Conservation (phyloP, 2,797 vertebrate genomes). For the Leptatherina wallacei region DNA sequence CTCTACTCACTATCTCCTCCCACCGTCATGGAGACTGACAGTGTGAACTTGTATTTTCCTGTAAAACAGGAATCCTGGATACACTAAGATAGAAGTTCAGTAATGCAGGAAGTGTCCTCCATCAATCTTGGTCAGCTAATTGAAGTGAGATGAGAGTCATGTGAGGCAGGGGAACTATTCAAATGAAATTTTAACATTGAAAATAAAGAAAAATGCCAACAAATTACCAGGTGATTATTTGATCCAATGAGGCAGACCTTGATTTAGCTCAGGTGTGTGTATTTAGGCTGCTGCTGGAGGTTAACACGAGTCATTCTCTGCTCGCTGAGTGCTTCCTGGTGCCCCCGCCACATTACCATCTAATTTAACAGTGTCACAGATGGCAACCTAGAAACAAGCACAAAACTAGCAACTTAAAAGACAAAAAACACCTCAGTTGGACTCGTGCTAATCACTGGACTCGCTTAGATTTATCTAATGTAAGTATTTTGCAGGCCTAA, state of each 20-base stretch:
- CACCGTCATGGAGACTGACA: slow-evolving; percentile 6
- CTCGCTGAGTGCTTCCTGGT: neutral
- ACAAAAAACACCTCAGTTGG: slow-evolving; percentile 11
- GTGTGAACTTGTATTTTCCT: neutral
- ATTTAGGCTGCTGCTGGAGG: neutral
- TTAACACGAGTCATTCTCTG: slow-evolving; percentile 8
- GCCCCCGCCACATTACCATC: neutral
- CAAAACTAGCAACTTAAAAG: slow-evolving; percentile 11
- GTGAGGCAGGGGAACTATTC: slow-evolving; percentile 1
- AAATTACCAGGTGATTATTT: slow-evolving; percentile 5
- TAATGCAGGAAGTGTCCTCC: neutral
- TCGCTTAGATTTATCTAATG: neutral
- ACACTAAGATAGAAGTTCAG: slow-evolving; percentile 2
- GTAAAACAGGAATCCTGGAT: neutral
- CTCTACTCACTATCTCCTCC: slow-evolving; percentile 9
- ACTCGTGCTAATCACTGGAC: neutral
- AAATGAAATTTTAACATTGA: slow-evolving; percentile 11
- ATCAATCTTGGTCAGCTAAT: neutral
- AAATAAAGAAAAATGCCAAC: neutral
- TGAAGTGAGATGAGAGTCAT: neutral
- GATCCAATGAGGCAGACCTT: slow-evolving; percentile 15
- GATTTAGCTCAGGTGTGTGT: slow-evolving; percentile 20
- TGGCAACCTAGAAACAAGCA: neutral
- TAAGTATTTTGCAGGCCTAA: no score
- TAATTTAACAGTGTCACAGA: slow-evolving; percentile 2